Evolutionary conservation across 2,113 vertebrate genomes (phyloP).

Genomic region (Cephalopholis sonnerati): DNA sequence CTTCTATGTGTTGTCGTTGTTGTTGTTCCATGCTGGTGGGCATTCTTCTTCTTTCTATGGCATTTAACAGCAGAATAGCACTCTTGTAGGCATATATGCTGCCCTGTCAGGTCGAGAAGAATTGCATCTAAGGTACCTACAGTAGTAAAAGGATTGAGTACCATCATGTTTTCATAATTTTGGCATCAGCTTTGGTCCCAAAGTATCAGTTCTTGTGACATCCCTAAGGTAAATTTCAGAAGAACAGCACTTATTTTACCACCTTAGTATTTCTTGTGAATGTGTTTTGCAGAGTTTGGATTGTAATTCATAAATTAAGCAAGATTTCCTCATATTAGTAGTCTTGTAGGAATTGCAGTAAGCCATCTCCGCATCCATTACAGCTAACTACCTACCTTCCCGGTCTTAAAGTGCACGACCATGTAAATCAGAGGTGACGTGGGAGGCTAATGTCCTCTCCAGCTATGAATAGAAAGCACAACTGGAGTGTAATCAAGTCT

Average conservation of each 20-base stretch:
- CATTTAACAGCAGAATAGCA: too few relatives aligned
- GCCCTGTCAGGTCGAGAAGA: too few relatives aligned
- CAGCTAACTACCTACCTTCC: neutral
- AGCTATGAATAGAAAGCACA: conserved; percentile 68
- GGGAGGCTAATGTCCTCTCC: conserved; percentile 48
- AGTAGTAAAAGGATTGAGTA: too few relatives aligned
- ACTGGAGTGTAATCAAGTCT: conserved; percentile 66
- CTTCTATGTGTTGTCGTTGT: too few relatives aligned
- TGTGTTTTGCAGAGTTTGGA: neutral
- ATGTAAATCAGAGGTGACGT: conserved; percentile 51
- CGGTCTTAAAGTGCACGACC: conserved; percentile 13
- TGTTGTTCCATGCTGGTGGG: too few relatives aligned
- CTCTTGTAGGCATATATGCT: too few relatives aligned
- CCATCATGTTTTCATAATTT: too few relatives aligned
- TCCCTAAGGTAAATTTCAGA: neutral
- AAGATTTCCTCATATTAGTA: neutral
- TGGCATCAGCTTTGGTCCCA: too few relatives aligned
- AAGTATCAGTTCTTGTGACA: too few relatives aligned
- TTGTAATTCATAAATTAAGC: conserved; percentile 8
- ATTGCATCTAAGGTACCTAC: too few relatives aligned
- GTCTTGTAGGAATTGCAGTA: neutral
- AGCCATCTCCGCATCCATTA: neutral
- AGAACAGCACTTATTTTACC: neutral
- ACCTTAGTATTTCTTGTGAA: neutral
- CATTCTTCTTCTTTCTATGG: too few relatives aligned